Conservation (phyloP, 2,113 vertebrate species). For the Nanorana parkeri region DNA sequence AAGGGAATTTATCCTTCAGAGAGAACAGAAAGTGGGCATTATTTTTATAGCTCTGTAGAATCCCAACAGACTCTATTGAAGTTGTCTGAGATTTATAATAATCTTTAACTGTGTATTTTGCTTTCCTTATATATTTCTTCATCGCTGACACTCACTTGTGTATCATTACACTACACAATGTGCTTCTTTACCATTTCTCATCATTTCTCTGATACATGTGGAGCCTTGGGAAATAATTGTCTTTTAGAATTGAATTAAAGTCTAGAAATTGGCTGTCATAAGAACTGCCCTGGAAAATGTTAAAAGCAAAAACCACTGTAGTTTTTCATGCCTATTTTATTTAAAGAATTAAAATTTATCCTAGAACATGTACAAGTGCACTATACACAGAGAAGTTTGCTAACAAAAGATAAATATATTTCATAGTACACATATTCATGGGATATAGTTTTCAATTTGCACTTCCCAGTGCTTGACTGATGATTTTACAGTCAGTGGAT, state of each 20-base stretch:
- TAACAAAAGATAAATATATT: no score
- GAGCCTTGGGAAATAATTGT: constrained; percentile 60
- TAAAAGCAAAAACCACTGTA: constrained; percentile 3
- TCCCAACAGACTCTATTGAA: constrained; percentile 54
- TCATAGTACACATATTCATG: no score
- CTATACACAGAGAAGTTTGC: no score
- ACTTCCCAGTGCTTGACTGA: no score
- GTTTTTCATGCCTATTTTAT: neutral
- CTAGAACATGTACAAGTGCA: neutral
- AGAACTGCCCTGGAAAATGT: constrained; percentile 58
- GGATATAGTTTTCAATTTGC: no score
- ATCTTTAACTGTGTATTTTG: constrained; percentile 58
- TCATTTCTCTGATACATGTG: constrained; percentile 65
- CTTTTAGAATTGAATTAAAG: constrained; percentile 64
- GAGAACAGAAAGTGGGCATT: constrained; percentile 58
- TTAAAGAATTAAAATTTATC: constrained; percentile 4
- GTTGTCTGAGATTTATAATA: constrained; percentile 48
- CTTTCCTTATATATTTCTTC: constrained; percentile 58
- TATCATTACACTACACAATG: constrained; percentile 67
- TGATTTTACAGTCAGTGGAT: no score
- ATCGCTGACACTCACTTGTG: constrained; percentile 60
- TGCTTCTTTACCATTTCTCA: constrained; percentile 65
- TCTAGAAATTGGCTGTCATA: constrained; percentile 55
- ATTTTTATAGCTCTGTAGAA: constrained; percentile 59
- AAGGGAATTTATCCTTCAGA: constrained; percentile 57